Conservation (phyloP, 2,888 invertebrate genomes). For the Meandrusa payeni region DNA sequence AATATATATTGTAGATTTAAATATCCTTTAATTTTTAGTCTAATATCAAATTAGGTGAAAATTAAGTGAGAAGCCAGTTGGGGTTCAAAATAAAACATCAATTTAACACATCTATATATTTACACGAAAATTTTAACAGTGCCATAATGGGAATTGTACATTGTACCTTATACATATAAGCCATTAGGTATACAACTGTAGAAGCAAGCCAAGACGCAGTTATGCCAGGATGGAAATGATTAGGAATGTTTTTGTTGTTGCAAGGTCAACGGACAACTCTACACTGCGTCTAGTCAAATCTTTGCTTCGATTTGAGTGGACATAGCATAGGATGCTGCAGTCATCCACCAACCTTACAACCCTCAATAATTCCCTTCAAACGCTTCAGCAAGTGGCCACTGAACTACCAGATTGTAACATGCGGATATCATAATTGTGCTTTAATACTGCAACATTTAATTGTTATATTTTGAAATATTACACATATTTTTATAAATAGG, state of each 20-base stretch:
- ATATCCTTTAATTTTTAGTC: too few relatives aligned
- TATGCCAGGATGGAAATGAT: slow-evolving; percentile 56
- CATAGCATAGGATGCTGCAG: slow-evolving; percentile 72
- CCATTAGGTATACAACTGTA: slow-evolving; percentile 48
- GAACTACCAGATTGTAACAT: slow-evolving; percentile 37
- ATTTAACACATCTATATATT: slow-evolving; percentile 80
- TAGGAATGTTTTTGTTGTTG: slow-evolving; percentile 49
- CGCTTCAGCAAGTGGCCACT: slow-evolving; percentile 41
- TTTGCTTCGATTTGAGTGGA: slow-evolving; percentile 61
- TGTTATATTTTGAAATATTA: not conserved
- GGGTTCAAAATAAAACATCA: slow-evolving; percentile 52
- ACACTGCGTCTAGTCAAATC: slow-evolving; percentile 71
- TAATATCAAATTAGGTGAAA: too few relatives aligned
- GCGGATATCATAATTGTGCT: slow-evolving; percentile 12
- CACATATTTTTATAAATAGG: slow-evolving; percentile 47
- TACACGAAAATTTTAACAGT: slow-evolving; percentile 79
- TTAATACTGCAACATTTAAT: slow-evolving; percentile 8
- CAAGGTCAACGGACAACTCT: slow-evolving; percentile 49
- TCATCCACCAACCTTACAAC: slow-evolving; percentile 48
- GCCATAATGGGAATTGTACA: slow-evolving; percentile 67
- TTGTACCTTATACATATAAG: slow-evolving; percentile 53
- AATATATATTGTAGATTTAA: too few relatives aligned
- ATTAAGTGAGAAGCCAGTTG: too few relatives aligned
- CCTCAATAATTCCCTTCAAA: slow-evolving; percentile 44
- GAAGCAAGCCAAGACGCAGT: slow-evolving; percentile 57